phyloP scores from a whole-genome alignment of 2,888 invertebrate genomes.

The Cantharis lateralis region DNA sequence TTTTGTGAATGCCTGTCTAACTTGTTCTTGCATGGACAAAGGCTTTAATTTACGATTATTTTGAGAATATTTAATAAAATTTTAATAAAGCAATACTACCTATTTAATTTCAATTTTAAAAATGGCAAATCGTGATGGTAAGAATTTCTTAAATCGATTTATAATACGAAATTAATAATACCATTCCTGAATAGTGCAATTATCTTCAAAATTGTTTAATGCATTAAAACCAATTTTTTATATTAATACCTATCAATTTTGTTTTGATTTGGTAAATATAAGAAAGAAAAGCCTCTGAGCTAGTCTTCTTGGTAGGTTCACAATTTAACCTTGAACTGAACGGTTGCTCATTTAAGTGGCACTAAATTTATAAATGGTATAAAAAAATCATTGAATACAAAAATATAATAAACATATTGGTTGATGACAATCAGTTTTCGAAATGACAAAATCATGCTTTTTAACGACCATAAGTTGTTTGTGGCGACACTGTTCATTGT shows the following conservation, averaged over 20 bases:
- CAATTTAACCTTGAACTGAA: constrained; percentile 19
- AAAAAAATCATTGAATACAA: constrained; percentile 2
- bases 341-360: constrained; percentile 17
- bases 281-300: neutral
- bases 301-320: neutral
- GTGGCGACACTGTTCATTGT: constrained; percentile 26
- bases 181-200: neutral
- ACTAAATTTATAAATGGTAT: constrained; percentile 6
- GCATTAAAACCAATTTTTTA: neutral
- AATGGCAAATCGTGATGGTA: neutral
- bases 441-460: constrained; percentile 30
- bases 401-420: constrained; percentile 25
- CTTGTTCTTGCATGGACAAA: constrained; percentile 17
- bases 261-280: neutral
- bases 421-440: constrained; percentile 28
- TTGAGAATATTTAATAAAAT: constrained; percentile 6
- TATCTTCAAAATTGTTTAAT: neutral
- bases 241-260: constrained; percentile 4
- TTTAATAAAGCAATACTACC: neutral
- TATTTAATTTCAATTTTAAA: neutral
- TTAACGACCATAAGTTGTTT: constrained; percentile 26
- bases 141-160: constrained; percentile 25
- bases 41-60: constrained; percentile 19
- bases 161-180: constrained; percentile 27
- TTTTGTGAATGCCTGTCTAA: constrained; percentile 34